These are phyloP conservation scores for Drosophila hamatofila DNA, from an alignment of 2,888 invertebrate species.

Conservation along the genomic window DNA sequence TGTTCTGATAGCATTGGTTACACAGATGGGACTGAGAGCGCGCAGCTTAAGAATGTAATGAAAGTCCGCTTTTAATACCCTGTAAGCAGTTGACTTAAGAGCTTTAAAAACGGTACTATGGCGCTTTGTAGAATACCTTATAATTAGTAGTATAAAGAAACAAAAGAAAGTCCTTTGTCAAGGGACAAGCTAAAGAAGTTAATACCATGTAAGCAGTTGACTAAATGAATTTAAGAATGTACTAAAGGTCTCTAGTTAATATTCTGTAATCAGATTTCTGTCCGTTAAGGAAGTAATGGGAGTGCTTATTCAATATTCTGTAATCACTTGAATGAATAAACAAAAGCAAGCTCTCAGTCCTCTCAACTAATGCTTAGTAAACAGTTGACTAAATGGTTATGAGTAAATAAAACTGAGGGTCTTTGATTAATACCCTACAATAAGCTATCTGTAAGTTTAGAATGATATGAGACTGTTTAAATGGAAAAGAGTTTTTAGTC, in stretches of 20 bases:
- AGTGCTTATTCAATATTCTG: too few relatives aligned
- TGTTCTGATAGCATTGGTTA: background rate
- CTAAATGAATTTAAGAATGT: background rate
- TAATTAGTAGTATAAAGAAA: background rate
- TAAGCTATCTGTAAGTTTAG: too few relatives aligned
- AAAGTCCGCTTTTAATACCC: slow-evolving; percentile 1
- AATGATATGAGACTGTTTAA: too few relatives aligned
- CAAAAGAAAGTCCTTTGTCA: background rate
- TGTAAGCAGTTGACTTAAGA: background rate
- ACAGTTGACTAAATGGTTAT: too few relatives aligned
- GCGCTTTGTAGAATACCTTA: background rate
- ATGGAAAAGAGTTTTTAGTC: too few relatives aligned
- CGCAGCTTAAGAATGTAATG: background rate
- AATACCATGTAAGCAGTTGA: background rate
- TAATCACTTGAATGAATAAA: too few relatives aligned
- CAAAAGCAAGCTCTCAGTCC: too few relatives aligned
- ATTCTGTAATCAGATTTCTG: background rate
- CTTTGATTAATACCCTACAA: too few relatives aligned
- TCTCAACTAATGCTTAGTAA: too few relatives aligned
- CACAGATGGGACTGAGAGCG: slow-evolving; percentile 1
- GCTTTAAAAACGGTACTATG: background rate
- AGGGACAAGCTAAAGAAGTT: background rate
- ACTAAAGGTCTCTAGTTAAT: background rate
- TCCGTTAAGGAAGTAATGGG: too few relatives aligned
- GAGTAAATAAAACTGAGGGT: too few relatives aligned